phyloP scores from a whole-genome alignment of 2,888 invertebrate genomes.

The Altica lythri region DNA sequence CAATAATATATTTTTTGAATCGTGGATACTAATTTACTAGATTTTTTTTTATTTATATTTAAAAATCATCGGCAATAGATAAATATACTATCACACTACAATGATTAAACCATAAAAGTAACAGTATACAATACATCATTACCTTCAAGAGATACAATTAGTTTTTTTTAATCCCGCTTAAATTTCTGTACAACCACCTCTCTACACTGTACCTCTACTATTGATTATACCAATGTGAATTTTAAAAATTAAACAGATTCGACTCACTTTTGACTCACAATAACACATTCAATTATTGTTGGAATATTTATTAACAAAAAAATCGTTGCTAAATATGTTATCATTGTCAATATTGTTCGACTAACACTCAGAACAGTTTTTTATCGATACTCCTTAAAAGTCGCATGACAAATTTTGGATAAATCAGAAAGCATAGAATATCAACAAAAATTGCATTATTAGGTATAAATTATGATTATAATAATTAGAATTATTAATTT shows the following conservation, averaged over 20 bases:
- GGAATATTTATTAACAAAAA: too few species aligned
- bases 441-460: neutral
- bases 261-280: neutral
- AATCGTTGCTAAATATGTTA: neutral
- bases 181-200: slow-evolving; percentile 57
- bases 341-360: slow-evolving; percentile 6
- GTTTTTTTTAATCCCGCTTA: slow-evolving; percentile 42
- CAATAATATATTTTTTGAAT: neutral
- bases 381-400: slow-evolving; percentile 5
- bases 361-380: slow-evolving; percentile 8
- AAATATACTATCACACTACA: slow-evolving; percentile 27
- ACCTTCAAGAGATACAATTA: slow-evolving; percentile 38
- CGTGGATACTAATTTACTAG: slow-evolving; percentile 11
- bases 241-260: slow-evolving; percentile 20
- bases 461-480: too few species aligned
- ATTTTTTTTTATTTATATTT: slow-evolving; percentile 16
- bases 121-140: slow-evolving; percentile 28
- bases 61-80: slow-evolving; percentile 25
- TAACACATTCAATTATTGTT: slow-evolving; percentile 5
- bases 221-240: slow-evolving; percentile 38
- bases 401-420: slow-evolving; percentile 24
- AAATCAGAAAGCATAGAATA: slow-evolving; percentile 13
- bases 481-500: too few species aligned
- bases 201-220: slow-evolving; percentile 56
- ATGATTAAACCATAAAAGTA: slow-evolving; percentile 22